A percentile compares a stretch with the other conserved stretches of the same genome.
These are phyloP conservation scores for Poicephalus gulielmi DNA, from an alignment of 2,113 vertebrate species.

Conservation along the genomic window DNA sequence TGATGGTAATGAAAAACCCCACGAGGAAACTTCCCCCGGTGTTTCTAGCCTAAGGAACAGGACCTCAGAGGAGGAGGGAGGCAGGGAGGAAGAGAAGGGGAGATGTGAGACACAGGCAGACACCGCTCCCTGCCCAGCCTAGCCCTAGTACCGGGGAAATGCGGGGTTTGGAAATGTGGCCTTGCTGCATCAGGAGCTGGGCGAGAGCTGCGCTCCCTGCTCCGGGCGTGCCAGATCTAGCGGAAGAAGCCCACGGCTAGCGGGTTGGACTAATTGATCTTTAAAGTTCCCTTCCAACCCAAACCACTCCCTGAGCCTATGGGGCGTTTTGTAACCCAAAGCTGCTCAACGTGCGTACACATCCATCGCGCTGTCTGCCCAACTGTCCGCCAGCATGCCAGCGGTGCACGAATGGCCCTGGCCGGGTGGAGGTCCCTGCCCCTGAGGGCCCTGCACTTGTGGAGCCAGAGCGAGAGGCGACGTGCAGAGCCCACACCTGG, in stretches of 20 bases:
- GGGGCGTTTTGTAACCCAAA: background rate
- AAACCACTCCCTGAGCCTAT: background rate
- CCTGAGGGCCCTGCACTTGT: background rate
- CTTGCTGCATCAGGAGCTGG: background rate
- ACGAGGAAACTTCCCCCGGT: background rate
- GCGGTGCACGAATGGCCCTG: background rate
- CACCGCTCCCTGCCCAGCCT: background rate
- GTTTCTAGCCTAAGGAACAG: background rate
- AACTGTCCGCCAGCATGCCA: accelerated
- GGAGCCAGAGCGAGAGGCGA: background rate
- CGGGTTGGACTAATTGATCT: accelerated
- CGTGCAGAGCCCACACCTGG: background rate
- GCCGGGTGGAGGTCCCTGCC: background rate
- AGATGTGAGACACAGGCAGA: background rate
- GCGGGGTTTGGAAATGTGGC: accelerated
- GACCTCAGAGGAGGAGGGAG: background rate
- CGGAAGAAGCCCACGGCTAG: background rate
- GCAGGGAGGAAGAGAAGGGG: background rate
- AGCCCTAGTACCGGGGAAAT: background rate
- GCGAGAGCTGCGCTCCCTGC: accelerated
- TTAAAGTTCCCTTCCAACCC: background rate
- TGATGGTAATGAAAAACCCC: background rate
- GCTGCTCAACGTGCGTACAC: background rate
- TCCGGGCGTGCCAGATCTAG: background rate
- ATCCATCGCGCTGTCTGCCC: background rate